These are phyloP conservation scores for Platyscapa corneri DNA, from an alignment of 1,140 invertebrate species.

Conservation along the genomic window DNA sequence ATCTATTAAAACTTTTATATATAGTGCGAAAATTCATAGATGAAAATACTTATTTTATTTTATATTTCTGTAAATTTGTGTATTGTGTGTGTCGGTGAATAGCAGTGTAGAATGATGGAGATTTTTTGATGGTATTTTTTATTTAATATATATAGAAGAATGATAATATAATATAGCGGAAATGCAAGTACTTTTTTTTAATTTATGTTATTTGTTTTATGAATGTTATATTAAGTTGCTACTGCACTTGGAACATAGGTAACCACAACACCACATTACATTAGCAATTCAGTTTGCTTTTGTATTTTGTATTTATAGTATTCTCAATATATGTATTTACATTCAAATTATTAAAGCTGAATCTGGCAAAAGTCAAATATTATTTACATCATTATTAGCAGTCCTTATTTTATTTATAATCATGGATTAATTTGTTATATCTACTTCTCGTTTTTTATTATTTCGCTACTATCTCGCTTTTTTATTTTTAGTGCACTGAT, in stretches of 20 bases:
- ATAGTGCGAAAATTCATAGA: too few relatives aligned
- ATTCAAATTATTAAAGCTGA: conserved; percentile 44
- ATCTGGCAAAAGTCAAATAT: conserved; percentile 47
- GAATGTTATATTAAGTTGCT: not conserved
- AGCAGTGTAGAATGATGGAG: not conserved
- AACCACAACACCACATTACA: not conserved
- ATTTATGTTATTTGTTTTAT: not conserved
- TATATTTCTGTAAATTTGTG: not conserved
- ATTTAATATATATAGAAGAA: conserved; percentile 7
- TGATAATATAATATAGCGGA: not conserved
- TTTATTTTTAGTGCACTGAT: not conserved
- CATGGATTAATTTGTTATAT: conserved; percentile 16
- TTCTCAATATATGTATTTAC: conserved; percentile 45
- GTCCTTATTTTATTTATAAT: not conserved
- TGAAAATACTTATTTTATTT: too few relatives aligned
- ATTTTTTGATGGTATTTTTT: not conserved
- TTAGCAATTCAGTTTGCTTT: not conserved
- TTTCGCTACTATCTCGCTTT: not conserved
- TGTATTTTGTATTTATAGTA: conserved; percentile 31
- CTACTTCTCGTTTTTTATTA: not conserved
- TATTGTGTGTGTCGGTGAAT: too few relatives aligned
- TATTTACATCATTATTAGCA: conserved; percentile 45
- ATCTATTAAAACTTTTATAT: not conserved
- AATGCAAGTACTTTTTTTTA: conserved; percentile 10
- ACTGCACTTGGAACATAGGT: not conserved